A percentile compares a stretch with the other conserved stretches of the same genome.
phyloP scores from a whole-genome alignment of 2,797 vertebrate species.

The Lates japonicus region DNA sequence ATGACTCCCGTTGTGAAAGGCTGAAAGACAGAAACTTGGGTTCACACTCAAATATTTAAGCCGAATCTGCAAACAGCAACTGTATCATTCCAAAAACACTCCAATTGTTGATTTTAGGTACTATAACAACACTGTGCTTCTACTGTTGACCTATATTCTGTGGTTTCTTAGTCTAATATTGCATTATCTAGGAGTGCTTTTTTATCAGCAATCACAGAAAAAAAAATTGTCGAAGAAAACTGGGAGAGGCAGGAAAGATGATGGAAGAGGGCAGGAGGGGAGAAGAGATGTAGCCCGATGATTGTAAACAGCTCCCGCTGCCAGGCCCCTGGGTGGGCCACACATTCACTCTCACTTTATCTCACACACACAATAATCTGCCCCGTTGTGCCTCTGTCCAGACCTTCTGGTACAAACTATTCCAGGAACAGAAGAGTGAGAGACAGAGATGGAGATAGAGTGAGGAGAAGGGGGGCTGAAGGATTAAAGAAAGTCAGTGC shows the following conservation, averaged over 20 bases:
- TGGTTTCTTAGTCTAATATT: constrained; percentile 31
- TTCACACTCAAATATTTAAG: background rate
- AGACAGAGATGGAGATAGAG: constrained; percentile 35
- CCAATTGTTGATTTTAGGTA: background rate
- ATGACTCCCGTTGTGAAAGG: background rate
- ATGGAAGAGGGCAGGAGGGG: constrained; percentile 52
- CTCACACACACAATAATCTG: constrained; percentile 37
- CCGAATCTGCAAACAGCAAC: background rate
- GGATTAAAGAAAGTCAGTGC: constrained; percentile 13
- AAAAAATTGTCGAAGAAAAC: constrained; percentile 24
- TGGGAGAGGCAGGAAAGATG: constrained; percentile 59
- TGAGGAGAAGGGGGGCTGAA: constrained; percentile 6
- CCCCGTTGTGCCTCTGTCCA: constrained; percentile 65
- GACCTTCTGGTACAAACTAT: constrained; percentile 65
- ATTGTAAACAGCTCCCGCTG: constrained; percentile 81
- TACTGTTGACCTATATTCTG: background rate
- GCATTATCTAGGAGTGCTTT: constrained; percentile 55
- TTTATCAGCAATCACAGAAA: constrained; percentile 39
- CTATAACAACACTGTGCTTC: background rate
- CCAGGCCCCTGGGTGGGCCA: constrained; percentile 84
- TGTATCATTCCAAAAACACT: constrained; percentile 2
- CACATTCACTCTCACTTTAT: constrained; percentile 76
- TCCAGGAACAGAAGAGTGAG: constrained; percentile 46
- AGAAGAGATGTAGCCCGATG: constrained; percentile 74
- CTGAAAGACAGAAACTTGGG: constrained; percentile 1